These are phyloP conservation scores for Phytoseiulus persimilis DNA, from an alignment of 2,888 invertebrate species.

Conservation along the genomic window DNA sequence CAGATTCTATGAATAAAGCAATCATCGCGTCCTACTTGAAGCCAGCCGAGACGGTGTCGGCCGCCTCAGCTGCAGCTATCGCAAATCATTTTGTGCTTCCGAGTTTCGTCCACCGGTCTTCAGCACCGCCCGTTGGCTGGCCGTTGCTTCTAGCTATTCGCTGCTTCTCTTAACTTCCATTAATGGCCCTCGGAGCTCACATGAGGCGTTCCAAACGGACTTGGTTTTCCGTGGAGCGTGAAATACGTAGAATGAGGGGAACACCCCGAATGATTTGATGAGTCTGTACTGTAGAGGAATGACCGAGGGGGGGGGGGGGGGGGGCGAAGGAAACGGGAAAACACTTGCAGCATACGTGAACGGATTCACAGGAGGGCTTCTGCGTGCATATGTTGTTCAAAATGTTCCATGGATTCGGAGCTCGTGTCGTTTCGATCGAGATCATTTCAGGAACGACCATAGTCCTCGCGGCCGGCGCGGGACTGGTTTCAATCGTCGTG, in stretches of 20 bases:
- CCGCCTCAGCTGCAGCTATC: background rate
- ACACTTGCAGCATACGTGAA: too few relatives aligned
- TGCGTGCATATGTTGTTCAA: too few relatives aligned
- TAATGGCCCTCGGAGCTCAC: background rate
- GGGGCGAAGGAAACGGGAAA: too few relatives aligned
- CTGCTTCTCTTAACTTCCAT: background rate
- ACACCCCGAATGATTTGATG: too few relatives aligned
- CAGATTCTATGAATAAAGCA: background rate
- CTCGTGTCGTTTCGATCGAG: too few relatives aligned
- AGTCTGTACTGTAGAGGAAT: too few relatives aligned
- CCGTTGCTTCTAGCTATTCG: background rate
- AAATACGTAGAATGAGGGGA: background rate
- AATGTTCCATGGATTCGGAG: too few relatives aligned
- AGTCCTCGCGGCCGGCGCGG: too few relatives aligned
- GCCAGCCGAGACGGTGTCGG: background rate
- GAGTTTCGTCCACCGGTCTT: background rate
- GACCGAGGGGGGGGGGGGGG: too few relatives aligned
- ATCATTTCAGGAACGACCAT: too few relatives aligned
- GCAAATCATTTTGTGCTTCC: background rate
- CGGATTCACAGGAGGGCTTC: too few relatives aligned
- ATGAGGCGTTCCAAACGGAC: background rate
- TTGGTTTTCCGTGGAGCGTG: background rate
- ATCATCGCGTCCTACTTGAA: background rate
- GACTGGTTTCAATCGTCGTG: too few relatives aligned
- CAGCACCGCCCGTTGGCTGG: background rate